phyloP scores from a whole-genome alignment of 2,113 vertebrate species.

The Cyprinodon tularosa region DNA sequence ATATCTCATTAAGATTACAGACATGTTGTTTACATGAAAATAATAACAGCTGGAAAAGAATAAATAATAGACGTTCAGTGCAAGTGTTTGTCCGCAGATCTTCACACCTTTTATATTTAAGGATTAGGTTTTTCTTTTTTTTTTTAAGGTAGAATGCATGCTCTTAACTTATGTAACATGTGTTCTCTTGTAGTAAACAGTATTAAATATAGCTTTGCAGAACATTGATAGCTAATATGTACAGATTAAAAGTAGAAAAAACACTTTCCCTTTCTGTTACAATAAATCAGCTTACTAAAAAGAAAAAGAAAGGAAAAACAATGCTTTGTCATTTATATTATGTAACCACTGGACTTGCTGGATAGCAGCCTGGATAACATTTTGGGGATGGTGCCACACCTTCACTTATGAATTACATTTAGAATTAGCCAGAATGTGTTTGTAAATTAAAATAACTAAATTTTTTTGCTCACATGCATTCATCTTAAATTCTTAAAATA shows the following conservation, averaged over 20 bases:
- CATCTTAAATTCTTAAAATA: neutral
- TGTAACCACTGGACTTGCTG: slow-evolving; percentile 73
- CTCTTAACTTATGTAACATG: no score
- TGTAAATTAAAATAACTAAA: neutral
- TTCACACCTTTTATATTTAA: neutral
- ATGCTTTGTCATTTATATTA: slow-evolving; percentile 67
- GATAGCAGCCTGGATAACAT: slow-evolving; percentile 70
- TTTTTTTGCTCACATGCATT: neutral
- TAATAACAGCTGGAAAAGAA: neutral
- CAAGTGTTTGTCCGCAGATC: slow-evolving; percentile 25
- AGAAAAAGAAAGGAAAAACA: slow-evolving; percentile 28
- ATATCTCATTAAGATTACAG: neutral
- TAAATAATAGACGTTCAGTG: slow-evolving; percentile 15
- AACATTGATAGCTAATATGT: slow-evolving; percentile 21
- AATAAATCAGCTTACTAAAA: slow-evolving; percentile 62
- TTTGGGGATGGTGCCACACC: slow-evolving; percentile 21
- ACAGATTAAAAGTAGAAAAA: no score
- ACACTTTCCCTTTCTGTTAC: slow-evolving; percentile 21
- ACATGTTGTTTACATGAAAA: neutral
- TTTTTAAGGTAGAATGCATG: slow-evolving; percentile 6
- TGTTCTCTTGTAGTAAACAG: neutral
- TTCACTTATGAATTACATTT: neutral
- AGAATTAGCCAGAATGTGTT: neutral
- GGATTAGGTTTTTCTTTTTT: neutral
- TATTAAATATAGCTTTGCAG: neutral